Evolutionary conservation across 2,888 invertebrate genomes (phyloP), one percentile per base, ranked within the genome.

Genomic region (Watsonalla binaria): DNA sequence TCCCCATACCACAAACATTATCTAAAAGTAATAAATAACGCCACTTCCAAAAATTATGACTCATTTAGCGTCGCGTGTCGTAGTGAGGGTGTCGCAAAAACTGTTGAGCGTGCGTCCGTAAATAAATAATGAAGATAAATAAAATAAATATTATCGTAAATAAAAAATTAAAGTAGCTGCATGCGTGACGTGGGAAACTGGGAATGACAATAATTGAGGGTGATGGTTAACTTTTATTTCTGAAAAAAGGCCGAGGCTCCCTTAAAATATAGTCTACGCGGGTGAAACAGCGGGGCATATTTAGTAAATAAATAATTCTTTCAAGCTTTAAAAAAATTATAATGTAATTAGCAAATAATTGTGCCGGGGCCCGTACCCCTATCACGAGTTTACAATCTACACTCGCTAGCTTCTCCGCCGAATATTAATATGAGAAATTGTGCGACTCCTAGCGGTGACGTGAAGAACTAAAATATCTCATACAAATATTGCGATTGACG

Each of bases 141-240:
- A 74, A 77, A 76, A 77, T 75, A 78, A 80, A 75, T 70, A 80
- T 73, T 68, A 62, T 55, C 63, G 58, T 71, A 67, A 76, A 76
- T 73, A 77, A 78, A 78, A 77, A 76, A 78, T 71, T 1, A 24
- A 24, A 67, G 62, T 55, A 66, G 68, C 67, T 24, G 73, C 63
- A 59, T 59, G 62, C 63, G 64, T 69, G 76, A 71, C 66, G 70
- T 65, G 59, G 63, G 58, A 61, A 60, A 70, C 69, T 76, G 76
- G 70, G 76, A 73, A 71, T 78, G 74, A 67, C 73, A 72, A 61
- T 54, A 62, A 62, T 63, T 59, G 56, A 53, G 72, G 71, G 72
- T 68, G 60, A 63, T 52, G 46, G 24, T 4, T 24, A 24, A 24
- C 33, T 45, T 56, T 63, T 66, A 54, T 35, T 35, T 35, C 7